Evolutionary conservation across 2,888 invertebrate genomes (phyloP), one percentile per base, ranked within the genome.

Genomic region (Punctoribates punctum): DNA sequence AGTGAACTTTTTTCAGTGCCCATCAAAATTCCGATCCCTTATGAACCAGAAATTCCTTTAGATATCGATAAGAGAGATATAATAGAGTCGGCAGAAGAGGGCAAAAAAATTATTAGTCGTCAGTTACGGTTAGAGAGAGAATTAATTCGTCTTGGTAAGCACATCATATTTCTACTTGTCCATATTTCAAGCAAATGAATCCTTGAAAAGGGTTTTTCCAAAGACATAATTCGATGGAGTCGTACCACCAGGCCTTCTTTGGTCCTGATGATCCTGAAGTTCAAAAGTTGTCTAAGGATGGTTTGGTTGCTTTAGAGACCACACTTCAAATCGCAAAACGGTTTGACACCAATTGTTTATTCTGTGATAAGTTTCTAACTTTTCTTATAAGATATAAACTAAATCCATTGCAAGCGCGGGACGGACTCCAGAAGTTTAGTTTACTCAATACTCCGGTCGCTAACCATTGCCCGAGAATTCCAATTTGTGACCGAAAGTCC

Each of bases 381-480:
- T 57, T 15, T 25, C 23, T 73, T n/a, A 29, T 3, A 15, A 77
- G 76, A 74, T 76, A 73, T 27, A 42, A 73, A 38, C 57, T 78
- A 29, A 77, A 25, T 15, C 27, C 51, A 73, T 17, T 76, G 13
- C 60, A 78, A 70, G 78, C 78, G n/a, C 51, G 78, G 27, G 78
- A 78, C 65, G 78, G 78, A 11, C 51, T 78, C 11, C 20, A 46
- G 15, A 23, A 73, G 54, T 78, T 46, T 62, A 48, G 60, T n/a
- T 79, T 85, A 11, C 78, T 82, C 70, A 82, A 84, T 77, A 85
- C 85, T 0, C 82, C 83, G 25, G 82, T 85, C 1, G 83, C 82
- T 0, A 83, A 84, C 76, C 82, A 83, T 0, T 85, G 85, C 80
- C 83, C 83, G 84, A 86, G 0, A 83, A 84, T 78, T 88, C 88